phyloP scores from a whole-genome alignment of 1,140 invertebrate species.

The Brachionus koreanus region DNA sequence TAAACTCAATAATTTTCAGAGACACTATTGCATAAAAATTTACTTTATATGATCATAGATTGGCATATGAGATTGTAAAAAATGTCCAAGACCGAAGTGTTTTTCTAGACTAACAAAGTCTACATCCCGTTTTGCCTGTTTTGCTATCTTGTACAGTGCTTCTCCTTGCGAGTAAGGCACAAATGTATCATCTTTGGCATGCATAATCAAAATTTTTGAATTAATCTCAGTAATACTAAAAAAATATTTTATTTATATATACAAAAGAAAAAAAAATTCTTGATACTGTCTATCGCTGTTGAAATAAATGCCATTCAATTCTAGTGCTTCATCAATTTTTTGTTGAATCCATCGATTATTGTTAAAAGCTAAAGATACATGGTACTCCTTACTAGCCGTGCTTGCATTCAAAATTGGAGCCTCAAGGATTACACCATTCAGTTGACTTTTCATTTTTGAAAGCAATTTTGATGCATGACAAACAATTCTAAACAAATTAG shows the following conservation, averaged over 20 bases:
- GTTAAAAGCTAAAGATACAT: not conserved
- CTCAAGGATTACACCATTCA: conserved; percentile 35
- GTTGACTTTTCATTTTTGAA: not conserved
- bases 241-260: not conserved
- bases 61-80: conserved; percentile 38
- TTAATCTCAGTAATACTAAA: conserved; percentile 24
- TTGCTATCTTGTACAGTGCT: not conserved
- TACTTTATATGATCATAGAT: conserved; percentile 36
- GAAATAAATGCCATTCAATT: conserved; percentile 1
- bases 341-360: conserved; percentile 38
- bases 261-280: not conserved
- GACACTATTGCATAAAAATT: not conserved
- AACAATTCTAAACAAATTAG: conserved; percentile 1
- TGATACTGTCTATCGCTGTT: conserved; percentile 30
- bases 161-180: not conserved
- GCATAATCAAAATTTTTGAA: conserved; percentile 39
- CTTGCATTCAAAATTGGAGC: conserved; percentile 28
- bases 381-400: conserved; percentile 31
- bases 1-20: no score
- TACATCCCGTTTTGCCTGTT: not conserved
- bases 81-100: conserved; percentile 32
- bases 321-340: conserved; percentile 1
- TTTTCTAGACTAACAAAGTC: not conserved
- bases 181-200: conserved; percentile 39
- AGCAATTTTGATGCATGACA: conserved; percentile 15